Evolutionary conservation across 2,797 vertebrate genomes (phyloP), one percentile per base, ranked within the genome.

Genomic region (Epinephelus awoara): DNA sequence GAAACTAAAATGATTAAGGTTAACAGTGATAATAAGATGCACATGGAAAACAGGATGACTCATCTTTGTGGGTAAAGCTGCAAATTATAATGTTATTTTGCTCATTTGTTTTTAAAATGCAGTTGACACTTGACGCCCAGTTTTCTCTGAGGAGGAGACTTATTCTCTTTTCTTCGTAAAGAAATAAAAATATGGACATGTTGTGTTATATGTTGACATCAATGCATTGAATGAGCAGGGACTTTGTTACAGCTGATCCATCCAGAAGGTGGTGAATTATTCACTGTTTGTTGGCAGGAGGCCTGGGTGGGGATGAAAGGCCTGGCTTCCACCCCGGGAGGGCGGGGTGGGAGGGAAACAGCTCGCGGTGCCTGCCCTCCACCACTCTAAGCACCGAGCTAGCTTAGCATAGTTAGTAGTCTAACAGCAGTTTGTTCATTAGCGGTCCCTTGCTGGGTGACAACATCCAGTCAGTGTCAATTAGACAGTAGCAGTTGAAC

Each of bases 241-340:
- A 88, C 66, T 90, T 82, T 84, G 85, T 82, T 87, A 27, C 25
- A 85, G 81, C 75, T 83, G 80, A 90, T 87, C 70, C 52, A 70
- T 90, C 89, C 90, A 94, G 93, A 95, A 93, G 93, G 93, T 89
- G 67, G 86, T 95, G 83, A 93, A 94, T 95, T 91, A 94, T 95
- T 95, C 87, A 94, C 87, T 18, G 51, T 77, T 54, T 67, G 79
- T 88, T 95, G 93, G 91, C 94, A 91, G 81, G 77, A 78, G 85
- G 81, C 83, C 82, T 89, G 58, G 42, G 82, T 62, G 80, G 84
- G 87, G 89, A 94, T 94, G 88, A 94, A 95, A 95, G 91, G 80
- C 83, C 86, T 88, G 90, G 90, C 89, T 88, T 75, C 65, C 25
- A 40, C 81, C 82, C 85, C 79, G 50, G 78, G 83, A 79, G 78